Base-by-base conservation (phyloP, 2,113 vertebrate species). In the Pelodiscus sinensis region DNA sequence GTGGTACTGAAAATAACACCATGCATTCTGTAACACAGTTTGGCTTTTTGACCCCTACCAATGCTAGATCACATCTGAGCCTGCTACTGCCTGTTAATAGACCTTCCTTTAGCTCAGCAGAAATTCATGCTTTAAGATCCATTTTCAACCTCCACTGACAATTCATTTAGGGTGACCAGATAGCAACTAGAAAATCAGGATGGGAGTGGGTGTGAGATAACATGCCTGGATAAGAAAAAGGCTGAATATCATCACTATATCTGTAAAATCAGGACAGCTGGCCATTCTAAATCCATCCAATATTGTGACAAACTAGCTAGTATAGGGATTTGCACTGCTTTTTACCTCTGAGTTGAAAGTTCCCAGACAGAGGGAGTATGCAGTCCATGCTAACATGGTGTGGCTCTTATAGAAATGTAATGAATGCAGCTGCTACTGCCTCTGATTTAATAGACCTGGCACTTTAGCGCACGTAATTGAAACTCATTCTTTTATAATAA, bases 41-140 rank as follows among this genome's bases (percentile, higher is more conserved):
- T 25, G 19, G 71, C 18, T 44, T 75, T 85, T 89, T 24, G 79
- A 29, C 2, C 19, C 15, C 0, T 0, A 31, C n/a, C 51, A 15
- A 5, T 50, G 57, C 19, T 2, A 84, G 73, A 75, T 68, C 6
- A 0, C 31, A 31, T 13, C 9, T 80, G 38, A 91, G 55, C n/a
- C 31, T 50, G 15, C 50, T 73, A 38, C 51, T 24, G 21, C 2
- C 1, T 9, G 83, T 56, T 55, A 31, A 77, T 1, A n/a, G 85
- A 29, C 68, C 2, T 9, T 81, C 13, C 73, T 92, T 79, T 50
- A 50, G 14, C 11, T 10, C 88, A 90, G 38, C 14, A 91, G 79
- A 77, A 4, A 3, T 52, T 87, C 5, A 5, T 0, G 0, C 44
- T 38, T 92, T 87, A 71, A 51, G 5, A 3, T 65, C 18, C n/a